A percentile compares a stretch with the other conserved stretches of the same genome.
Evolutionary conservation across 2,113 vertebrate species (phyloP).

Genomic region (Lampris megalopsis): DNA sequence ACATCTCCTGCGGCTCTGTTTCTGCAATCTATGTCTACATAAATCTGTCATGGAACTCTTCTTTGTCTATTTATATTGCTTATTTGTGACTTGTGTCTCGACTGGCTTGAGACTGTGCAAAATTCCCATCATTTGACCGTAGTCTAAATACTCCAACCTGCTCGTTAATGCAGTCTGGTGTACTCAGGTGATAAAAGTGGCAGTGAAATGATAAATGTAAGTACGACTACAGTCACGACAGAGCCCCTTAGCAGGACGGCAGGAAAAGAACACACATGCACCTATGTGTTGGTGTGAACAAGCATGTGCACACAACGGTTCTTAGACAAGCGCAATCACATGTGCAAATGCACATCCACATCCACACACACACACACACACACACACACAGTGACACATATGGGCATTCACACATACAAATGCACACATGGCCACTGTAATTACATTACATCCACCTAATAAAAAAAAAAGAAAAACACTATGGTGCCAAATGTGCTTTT

Average conservation of each 20-base stretch:
- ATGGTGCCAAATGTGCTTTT: slow-evolving; percentile 74
- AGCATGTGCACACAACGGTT: slow-evolving; percentile 19
- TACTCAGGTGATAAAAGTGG: slow-evolving; percentile 49
- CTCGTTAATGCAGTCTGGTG: slow-evolving; percentile 53
- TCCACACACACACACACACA: slow-evolving; percentile 19
- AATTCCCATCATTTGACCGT: slow-evolving; percentile 7
- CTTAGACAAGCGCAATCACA: not conserved
- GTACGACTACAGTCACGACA: slow-evolving; percentile 47
- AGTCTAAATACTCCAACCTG: slow-evolving; percentile 34
- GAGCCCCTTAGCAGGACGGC: slow-evolving; percentile 58
- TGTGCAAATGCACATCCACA: slow-evolving; percentile 13
- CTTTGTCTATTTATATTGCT: slow-evolving; percentile 2
- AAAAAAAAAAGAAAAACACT: slow-evolving; percentile 75
- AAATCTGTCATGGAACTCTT: slow-evolving; percentile 1
- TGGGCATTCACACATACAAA: slow-evolving; percentile 35
- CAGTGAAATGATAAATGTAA: slow-evolving; percentile 62
- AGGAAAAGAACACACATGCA: slow-evolving; percentile 12
- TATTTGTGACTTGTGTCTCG: not conserved
- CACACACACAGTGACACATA: slow-evolving; percentile 6
- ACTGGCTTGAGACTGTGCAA: slow-evolving; percentile 1
- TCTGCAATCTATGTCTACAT: not conserved
- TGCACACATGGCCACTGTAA: slow-evolving; percentile 55
- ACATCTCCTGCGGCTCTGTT: not conserved
- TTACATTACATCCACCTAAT: slow-evolving; percentile 73
- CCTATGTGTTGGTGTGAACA: not conserved